Percentiles rank a stretch among this genome's conserved stretches.
Evolutionary conservation across 2,797 vertebrate genomes (phyloP).

Genomic region (Heteromormyrus szaboi): DNA sequence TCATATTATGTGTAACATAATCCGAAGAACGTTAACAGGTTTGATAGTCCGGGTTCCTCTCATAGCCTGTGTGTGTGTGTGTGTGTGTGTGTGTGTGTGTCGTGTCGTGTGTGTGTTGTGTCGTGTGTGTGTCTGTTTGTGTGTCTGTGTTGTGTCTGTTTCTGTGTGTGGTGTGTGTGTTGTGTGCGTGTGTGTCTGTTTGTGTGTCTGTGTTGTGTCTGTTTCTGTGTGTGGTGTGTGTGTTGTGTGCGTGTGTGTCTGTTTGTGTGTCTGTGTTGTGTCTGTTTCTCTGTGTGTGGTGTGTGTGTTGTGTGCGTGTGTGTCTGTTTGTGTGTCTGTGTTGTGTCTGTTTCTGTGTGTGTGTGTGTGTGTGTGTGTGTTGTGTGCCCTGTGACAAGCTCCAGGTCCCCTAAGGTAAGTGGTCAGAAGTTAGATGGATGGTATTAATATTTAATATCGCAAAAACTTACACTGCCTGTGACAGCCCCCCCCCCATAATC

Average conservation of each 20-base stretch:
- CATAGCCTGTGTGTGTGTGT: neutral
- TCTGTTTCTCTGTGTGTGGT: too few species aligned
- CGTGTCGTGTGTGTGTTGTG: neutral
- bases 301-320: neutral
- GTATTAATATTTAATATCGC: neutral
- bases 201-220: too few species aligned
- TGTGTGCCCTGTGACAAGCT: neutral
- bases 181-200: neutral
- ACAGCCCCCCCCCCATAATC: neutral
- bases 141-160: too few species aligned
- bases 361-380: too few species aligned
- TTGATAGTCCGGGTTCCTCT: neutral
- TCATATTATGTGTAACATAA: neutral
- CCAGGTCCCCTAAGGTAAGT: neutral
- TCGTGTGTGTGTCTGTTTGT: neutral
- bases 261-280: too few species aligned
- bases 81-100: neutral
- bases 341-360: too few species aligned
- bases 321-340: neutral
- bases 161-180: too few species aligned
- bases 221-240: neutral
- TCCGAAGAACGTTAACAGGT: neutral
- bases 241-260: neutral
- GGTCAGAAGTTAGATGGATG: neutral
- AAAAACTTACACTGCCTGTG: neutral